Conservation (phyloP, 2,113 vertebrate genomes). For the Poeciliopsis retropinna region DNA sequence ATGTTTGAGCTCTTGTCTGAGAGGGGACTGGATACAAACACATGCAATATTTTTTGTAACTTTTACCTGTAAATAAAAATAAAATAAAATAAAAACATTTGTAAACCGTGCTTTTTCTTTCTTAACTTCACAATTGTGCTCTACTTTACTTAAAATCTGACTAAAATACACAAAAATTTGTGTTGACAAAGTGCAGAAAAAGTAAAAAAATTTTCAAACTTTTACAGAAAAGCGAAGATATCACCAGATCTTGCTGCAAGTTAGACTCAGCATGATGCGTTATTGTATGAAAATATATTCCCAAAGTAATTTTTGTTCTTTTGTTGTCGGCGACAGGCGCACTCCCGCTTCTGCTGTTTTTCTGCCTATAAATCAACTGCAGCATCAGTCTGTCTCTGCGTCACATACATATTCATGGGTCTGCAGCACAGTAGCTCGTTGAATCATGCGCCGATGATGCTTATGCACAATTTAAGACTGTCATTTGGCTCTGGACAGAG, state of each 20-base stretch:
- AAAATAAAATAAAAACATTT: too few relatives aligned
- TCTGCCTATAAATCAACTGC: conserved; percentile 3
- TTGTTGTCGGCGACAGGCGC: not conserved
- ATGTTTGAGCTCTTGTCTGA: too few relatives aligned
- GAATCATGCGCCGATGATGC: conserved; percentile 27
- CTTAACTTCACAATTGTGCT: not conserved
- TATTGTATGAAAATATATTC: not conserved
- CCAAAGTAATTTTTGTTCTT: not conserved
- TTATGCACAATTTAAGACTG: conserved; percentile 44
- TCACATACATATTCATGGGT: conserved; percentile 32
- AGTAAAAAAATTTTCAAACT: not conserved
- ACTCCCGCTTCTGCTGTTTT: conserved; percentile 11
- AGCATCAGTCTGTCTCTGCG: conserved; percentile 5
- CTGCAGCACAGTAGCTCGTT: conserved; percentile 20
- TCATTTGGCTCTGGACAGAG: conserved; percentile 39
- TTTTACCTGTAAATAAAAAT: too few relatives aligned
- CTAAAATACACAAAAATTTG: not conserved
- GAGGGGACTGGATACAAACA: too few relatives aligned
- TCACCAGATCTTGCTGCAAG: not conserved
- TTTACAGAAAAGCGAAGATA: not conserved
- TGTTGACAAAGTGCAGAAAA: not conserved
- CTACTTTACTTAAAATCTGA: not conserved
- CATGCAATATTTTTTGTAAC: too few relatives aligned
- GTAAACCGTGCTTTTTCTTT: not conserved
- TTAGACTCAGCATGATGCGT: not conserved